A percentile compares a stretch with the other conserved stretches of the same genome.
Conservation (phyloP, 2,888 invertebrate genomes). For the Phorcus lineatus region DNA sequence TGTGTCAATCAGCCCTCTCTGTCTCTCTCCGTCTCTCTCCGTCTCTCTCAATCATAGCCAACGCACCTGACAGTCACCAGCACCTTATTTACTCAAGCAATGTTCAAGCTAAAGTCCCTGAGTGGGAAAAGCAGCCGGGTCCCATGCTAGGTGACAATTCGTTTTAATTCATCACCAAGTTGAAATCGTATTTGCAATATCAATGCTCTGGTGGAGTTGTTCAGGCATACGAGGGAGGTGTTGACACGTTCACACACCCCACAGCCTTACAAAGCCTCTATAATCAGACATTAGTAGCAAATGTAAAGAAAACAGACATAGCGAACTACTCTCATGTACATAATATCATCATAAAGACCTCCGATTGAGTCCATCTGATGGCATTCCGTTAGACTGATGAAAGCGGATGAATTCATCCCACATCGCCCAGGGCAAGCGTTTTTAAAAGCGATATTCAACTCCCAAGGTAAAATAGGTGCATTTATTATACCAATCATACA, state of each 20-base stretch:
- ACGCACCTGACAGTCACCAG: no score
- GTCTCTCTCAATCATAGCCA: no score
- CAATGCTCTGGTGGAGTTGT: not conserved
- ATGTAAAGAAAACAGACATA: slow-evolving; percentile 10
- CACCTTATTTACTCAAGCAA: no score
- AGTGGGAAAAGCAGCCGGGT: no score
- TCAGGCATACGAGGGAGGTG: not conserved
- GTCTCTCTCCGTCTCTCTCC: no score
- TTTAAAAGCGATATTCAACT: not conserved
- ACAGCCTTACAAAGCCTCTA: not conserved
- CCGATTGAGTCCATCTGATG: not conserved
- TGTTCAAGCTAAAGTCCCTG: no score
- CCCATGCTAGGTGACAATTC: no score
- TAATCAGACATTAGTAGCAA: not conserved
- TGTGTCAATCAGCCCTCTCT: no score
- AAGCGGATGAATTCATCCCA: not conserved
- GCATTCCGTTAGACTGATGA: slow-evolving; percentile 1
- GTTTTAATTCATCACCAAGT: not conserved
- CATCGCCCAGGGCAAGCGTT: not conserved
- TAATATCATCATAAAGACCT: not conserved
- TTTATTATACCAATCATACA: slow-evolving; percentile 9
- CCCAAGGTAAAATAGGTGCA: not conserved
- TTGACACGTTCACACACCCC: not conserved
- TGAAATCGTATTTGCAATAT: not conserved
- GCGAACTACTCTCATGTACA: not conserved